phyloP scores from a whole-genome alignment of 2,888 invertebrate genomes.

The Uropetala carovei region DNA sequence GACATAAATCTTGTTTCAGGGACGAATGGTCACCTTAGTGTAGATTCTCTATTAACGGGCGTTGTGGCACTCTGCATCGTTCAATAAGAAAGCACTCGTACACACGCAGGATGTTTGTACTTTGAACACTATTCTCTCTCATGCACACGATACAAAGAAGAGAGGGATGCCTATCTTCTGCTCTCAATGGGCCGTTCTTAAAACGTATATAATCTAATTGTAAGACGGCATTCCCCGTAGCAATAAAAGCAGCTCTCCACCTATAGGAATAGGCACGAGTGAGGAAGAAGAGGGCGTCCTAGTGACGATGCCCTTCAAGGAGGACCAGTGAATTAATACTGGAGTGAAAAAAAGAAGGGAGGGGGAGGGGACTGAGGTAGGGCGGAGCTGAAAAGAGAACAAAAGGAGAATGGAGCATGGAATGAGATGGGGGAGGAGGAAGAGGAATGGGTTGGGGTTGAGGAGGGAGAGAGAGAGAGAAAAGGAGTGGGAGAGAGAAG shows the following conservation, averaged over 20 bases:
- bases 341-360: not conserved
- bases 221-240: constrained; percentile 19
- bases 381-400: too few relatives aligned
- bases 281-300: not conserved
- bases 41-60: not conserved
- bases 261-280: constrained; percentile 6
- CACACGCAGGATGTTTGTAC: not conserved
- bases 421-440: not conserved
- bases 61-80: too few relatives aligned
- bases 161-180: not conserved
- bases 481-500: not conserved
- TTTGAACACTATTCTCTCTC: not conserved
- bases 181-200: not conserved
- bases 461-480: not conserved
- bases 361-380: not conserved
- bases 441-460: not conserved
- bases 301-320: constrained; percentile 28
- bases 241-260: constrained; percentile 22
- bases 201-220: not conserved
- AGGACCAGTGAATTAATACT: constrained; percentile 32
- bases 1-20: too few relatives aligned
- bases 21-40: too few relatives aligned
- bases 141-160: not conserved
- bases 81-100: not conserved
- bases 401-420: not conserved